Evolutionary conservation across 2,113 vertebrate species (phyloP), one percentile per base, ranked within the genome.

Genomic region (Myrmophylax atrothorax): DNA sequence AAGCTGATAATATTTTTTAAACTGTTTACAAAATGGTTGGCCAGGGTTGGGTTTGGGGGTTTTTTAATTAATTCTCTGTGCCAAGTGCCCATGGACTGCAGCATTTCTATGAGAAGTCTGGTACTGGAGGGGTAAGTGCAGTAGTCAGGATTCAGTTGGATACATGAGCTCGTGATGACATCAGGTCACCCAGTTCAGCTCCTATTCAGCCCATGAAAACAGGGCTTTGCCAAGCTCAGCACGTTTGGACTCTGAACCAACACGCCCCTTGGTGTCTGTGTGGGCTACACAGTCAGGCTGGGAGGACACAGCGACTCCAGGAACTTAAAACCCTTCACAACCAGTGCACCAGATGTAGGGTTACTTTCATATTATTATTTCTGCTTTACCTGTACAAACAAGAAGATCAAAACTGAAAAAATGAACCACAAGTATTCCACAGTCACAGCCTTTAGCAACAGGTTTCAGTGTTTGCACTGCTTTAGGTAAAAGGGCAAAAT

Each of bases 381-480:
- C 69, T 62, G n/a, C 22, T 25, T 79, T 40, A 67, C 59, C n/a
- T 67, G 60, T 47, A 69, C 29, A 63, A 79, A 76, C 78, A 83
- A 55, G 35, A 82, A 46, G 66, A 75, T 42, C 12, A 75, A 66
- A 84, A 84, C 25, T 18, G 22, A 80, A 69, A 53, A 42, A 69
- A 26, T 5, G 9, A 94, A 62, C 33, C 26, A 29, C 33, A 24
- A 72, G n/a, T 37, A 49, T 49, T 84, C 46, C 2, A 10, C 68
- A 2, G 0, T 28, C 76, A 49, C 26, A 26, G 31, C 8, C 22
- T 37, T 84, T 31, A 46, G 24, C 72, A 58, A 50, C 0, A 0
- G 6, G 37, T 49, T 55, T 81, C 60, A 50, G 6, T 29, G 46
- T 62, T 70, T 53, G 37, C 33, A 46, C 23, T 18, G 59, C 58